Percentiles rank a stretch among this genome's conserved stretches.
phyloP scores from a whole-genome alignment of 2,888 invertebrate genomes.

The Rhorus exstirpatorius region DNA sequence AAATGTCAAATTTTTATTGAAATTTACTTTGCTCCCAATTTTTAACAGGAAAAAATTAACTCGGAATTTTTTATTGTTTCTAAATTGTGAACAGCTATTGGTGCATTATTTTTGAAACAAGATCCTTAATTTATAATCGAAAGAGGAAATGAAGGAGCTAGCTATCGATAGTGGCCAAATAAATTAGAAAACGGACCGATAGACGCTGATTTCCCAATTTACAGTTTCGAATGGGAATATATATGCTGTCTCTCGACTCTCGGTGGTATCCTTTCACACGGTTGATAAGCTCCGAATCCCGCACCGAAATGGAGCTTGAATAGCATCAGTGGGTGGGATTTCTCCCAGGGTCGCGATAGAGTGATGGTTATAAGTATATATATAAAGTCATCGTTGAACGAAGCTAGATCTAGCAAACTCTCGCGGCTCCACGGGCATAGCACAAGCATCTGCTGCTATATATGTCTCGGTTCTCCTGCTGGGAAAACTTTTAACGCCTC shows the following conservation, averaged over 20 bases:
- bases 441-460: constrained; percentile 49
- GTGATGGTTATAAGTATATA: too few relatives aligned
- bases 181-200: constrained; percentile 40
- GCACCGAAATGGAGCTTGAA: constrained; percentile 58
- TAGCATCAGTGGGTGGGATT: constrained; percentile 46
- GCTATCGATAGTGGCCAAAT: constrained; percentile 31
- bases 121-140: background rate
- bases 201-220: constrained; percentile 34
- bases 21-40: too few relatives aligned
- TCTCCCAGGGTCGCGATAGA: constrained; percentile 56
- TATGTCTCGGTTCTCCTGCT: constrained; percentile 45
- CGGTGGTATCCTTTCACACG: constrained; percentile 56
- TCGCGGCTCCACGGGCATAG: constrained; percentile 33
- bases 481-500: constrained; percentile 69
- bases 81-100: too few relatives aligned
- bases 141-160: constrained; percentile 26
- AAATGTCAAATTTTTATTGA: too few relatives aligned
- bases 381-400: constrained; percentile 48
- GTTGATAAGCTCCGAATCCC: constrained; percentile 68
- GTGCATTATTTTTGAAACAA: too few relatives aligned
- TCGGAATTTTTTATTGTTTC: too few relatives aligned
- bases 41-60: too few relatives aligned
- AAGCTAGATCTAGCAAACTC: constrained; percentile 59
- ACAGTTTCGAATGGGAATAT: background rate
- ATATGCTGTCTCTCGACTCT: constrained; percentile 44